A percentile compares a stretch with the other conserved stretches of the same genome.
phyloP scores from a whole-genome alignment of 2,888 invertebrate species.

The Nesidiocoris tenuis region DNA sequence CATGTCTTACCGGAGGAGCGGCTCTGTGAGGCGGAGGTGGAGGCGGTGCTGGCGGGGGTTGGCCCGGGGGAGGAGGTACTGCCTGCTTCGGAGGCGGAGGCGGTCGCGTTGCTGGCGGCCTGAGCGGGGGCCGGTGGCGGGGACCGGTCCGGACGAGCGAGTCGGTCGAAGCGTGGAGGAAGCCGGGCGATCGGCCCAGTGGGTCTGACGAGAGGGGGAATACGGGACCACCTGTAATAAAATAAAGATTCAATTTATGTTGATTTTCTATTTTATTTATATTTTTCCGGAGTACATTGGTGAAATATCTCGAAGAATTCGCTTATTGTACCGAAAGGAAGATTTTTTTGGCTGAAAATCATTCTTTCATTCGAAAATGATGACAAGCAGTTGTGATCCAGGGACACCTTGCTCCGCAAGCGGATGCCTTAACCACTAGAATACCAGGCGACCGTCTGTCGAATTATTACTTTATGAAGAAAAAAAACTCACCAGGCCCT shows the following conservation, averaged over 20 bases:
- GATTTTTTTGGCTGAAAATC: too few relatives aligned
- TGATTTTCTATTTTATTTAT: not conserved
- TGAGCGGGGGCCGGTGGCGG: slow-evolving; percentile 59
- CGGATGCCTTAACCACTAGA: too few relatives aligned
- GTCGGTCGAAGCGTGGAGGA: slow-evolving; percentile 60
- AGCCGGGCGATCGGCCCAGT: slow-evolving; percentile 57
- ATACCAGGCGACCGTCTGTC: too few relatives aligned
- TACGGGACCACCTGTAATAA: slow-evolving; percentile 22
- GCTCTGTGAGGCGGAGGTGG: slow-evolving; percentile 48
- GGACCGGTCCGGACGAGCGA: slow-evolving; percentile 53
- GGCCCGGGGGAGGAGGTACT: slow-evolving; percentile 51
- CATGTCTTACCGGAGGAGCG: slow-evolving; percentile 48
- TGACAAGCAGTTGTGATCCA: too few relatives aligned
- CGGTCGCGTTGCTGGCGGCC: slow-evolving; percentile 60
- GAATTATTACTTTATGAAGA: too few relatives aligned
- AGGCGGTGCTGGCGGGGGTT: slow-evolving; percentile 54
- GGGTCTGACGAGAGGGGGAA: slow-evolving; percentile 35
- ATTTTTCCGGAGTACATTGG: slow-evolving; percentile 54
- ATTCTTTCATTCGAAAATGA: too few relatives aligned
- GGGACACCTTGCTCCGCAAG: too few relatives aligned
- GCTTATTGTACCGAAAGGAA: too few relatives aligned
- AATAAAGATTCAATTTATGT: too few relatives aligned
- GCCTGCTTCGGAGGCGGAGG: slow-evolving; percentile 60
- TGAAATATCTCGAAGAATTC: too few relatives aligned
- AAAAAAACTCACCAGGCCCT: slow-evolving; percentile 23